Evolutionary conservation across 2,797 vertebrate species (phyloP).

Genomic region (Onychomys leucogaster): DNA sequence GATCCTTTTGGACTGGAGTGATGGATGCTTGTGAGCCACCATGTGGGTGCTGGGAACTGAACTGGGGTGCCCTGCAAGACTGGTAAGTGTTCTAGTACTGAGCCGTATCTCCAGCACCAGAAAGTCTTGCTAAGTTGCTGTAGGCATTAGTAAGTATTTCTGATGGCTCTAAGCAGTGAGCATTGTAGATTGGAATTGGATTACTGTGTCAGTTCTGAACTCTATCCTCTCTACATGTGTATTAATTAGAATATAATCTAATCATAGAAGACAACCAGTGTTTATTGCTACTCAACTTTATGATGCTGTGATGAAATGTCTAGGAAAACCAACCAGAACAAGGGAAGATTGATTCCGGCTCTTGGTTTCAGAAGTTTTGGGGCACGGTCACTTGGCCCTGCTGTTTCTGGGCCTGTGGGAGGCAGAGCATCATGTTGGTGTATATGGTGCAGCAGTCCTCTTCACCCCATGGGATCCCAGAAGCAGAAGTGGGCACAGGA

Average conservation of each 20-base stretch:
- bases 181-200: background rate
- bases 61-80: background rate
- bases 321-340: background rate
- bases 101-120: background rate
- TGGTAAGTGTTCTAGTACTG: background rate
- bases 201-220: slow-evolving; percentile 44
- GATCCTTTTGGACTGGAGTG: background rate
- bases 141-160: slow-evolving; percentile 36
- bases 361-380: background rate
- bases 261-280: background rate
- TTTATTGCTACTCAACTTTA: background rate
- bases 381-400: background rate
- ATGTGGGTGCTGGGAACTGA: background rate
- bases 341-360: background rate
- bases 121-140: slow-evolving; percentile 16
- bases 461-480: background rate
- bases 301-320: background rate
- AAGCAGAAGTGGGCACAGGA: background rate
- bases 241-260: slow-evolving; percentile 23
- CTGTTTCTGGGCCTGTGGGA: background rate
- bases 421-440: background rate
- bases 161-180: slow-evolving; percentile 19
- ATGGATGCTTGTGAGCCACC: background rate
- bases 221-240: slow-evolving; percentile 2
- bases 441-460: background rate